Base-by-base conservation (phyloP, 2,888 invertebrate genomes). In the Clistopyga incitator region DNA sequence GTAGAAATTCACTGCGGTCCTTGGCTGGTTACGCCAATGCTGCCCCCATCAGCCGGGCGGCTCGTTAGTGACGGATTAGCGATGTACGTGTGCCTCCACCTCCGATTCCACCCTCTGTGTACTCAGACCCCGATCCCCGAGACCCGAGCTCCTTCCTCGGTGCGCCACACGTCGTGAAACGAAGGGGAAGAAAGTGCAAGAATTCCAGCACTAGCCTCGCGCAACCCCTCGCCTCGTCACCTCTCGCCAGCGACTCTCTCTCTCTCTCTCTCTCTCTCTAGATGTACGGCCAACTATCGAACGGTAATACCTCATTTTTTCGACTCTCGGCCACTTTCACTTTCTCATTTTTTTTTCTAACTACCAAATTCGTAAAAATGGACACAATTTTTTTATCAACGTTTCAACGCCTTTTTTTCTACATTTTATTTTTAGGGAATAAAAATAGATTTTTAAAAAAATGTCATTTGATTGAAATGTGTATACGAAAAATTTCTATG, bases 31-130 rank as follows among this genome's bases (percentile, higher is more conserved):
- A 88, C 89, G 88, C 88, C 89, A 88, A 87, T 90, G 89, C 82
- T 77, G 85, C 88, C 89, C 89, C 89, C 89, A 89, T 89, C 90
- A 90, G 90, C 87, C 90, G 90, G 91, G 87, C 89, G 93, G 93
- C 94, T 94, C 94, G 94, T 94, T 94, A 94, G 94, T 93, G 93
- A 94, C 93, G 94, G 94, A 94, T 94, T 94, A 94, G 94, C 92
- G 92, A 91, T 92, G 94, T 93, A 94, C 94, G 94, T 94, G 94
- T 92, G 89, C 89, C 87, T 86, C 84, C 88, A 85, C 86, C 87
- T 86, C 88, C 83, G 84, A 88, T 89, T 88, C 86, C 86, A 88
- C 88, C 88, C 88, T 87, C 88, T 89, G 87, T 89, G 88, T 90
- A 89, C 89, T 88, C 89, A 88, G 88, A 88, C 88, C 87, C 88